Conservation (phyloP, 2,113 vertebrate genomes). For the Labeo rohita region DNA sequence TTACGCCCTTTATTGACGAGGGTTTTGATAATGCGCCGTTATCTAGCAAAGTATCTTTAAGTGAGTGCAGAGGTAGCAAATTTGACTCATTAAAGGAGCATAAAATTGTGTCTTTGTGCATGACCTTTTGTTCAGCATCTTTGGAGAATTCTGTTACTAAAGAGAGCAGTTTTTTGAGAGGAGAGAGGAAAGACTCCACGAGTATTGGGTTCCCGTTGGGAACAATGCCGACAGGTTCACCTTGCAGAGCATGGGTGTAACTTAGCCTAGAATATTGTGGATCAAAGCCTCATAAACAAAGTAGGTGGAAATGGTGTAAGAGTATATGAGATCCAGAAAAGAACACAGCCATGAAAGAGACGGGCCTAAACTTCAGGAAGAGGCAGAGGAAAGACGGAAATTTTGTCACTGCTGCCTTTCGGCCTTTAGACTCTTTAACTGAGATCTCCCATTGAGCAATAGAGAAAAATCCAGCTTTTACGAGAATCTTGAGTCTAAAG, state of each 20-base stretch:
- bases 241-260: slow-evolving; percentile 71
- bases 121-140: slow-evolving; percentile 68
- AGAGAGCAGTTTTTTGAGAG: slow-evolving; percentile 59
- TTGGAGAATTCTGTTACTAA: slow-evolving; percentile 68
- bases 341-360: slow-evolving; percentile 61
- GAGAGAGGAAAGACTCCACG: slow-evolving; percentile 65
- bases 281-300: slow-evolving; percentile 69
- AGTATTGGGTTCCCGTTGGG: slow-evolving; percentile 69
- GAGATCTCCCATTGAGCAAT: neutral
- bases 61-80: slow-evolving; percentile 50
- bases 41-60: slow-evolving; percentile 51
- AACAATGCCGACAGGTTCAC: slow-evolving; percentile 70
- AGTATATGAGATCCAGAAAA: slow-evolving; percentile 68
- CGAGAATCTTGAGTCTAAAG: neutral
- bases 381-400: slow-evolving; percentile 55
- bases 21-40: slow-evolving; percentile 32
- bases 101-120: slow-evolving; percentile 66
- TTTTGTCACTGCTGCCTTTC: slow-evolving; percentile 38
- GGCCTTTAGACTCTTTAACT: slow-evolving; percentile 31
- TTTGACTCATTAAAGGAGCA: slow-evolving; percentile 64
- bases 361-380: slow-evolving; percentile 54
- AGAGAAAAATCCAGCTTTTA: neutral
- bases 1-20: slow-evolving; percentile 41
- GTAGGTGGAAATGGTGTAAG: slow-evolving; percentile 69
- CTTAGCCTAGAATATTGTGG: slow-evolving; percentile 71